phyloP scores from a whole-genome alignment of 2,113 vertebrate genomes.

The Hippocampus barbouri region DNA sequence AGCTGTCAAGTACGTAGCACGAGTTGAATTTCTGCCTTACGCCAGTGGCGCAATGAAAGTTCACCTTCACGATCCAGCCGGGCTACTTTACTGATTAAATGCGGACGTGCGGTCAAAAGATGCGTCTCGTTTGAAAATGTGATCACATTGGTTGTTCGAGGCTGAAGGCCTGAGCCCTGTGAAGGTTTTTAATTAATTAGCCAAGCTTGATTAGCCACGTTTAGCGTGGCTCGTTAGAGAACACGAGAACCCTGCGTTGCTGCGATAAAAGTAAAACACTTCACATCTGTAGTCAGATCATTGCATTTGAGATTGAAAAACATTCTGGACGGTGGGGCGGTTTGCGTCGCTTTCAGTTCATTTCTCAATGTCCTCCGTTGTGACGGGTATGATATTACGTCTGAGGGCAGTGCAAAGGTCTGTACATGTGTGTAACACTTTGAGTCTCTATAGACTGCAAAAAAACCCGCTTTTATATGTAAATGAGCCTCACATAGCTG shows the following conservation, averaged over 20 bases:
- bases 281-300: background rate
- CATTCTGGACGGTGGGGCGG: background rate
- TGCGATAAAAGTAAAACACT: background rate
- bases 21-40: conserved; percentile 39
- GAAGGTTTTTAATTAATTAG: background rate
- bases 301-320: background rate
- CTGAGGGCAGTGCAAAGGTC: background rate
- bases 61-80: background rate
- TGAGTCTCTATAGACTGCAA: background rate
- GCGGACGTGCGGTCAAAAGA: background rate
- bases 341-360: background rate
- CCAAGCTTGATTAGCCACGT: background rate
- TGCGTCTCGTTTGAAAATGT: background rate
- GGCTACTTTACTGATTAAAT: conserved; percentile 17
- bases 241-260: background rate
- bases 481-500: background rate
- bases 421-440: background rate
- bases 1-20: background rate
- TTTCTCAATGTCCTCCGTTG: background rate
- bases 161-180: background rate
- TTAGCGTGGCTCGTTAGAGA: background rate
- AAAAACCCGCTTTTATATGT: background rate
- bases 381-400: background rate
- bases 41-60: conserved; percentile 10
- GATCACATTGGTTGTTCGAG: background rate